A percentile compares a stretch with the other conserved stretches of the same genome.
phyloP scores from a whole-genome alignment of 37 sponge, comb jelly and placozoan genomes.

The Diacarnus erythraeanus region DNA sequence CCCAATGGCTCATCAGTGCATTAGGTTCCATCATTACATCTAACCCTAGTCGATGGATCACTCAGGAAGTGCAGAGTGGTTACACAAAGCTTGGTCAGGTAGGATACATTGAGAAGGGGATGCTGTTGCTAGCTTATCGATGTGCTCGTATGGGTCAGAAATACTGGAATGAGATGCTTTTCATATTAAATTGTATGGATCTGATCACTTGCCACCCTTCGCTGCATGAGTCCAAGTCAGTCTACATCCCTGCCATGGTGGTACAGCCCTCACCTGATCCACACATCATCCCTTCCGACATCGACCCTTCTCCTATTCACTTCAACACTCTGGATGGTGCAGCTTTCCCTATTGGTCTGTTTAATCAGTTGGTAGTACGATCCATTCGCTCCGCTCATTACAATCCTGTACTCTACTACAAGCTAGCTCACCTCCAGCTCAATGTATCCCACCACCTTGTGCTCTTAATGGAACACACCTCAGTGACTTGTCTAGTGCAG shows the following conservation, averaged over 20 bases:
- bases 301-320: slow-evolving; percentile 21
- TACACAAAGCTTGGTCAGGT: slow-evolving; percentile 25
- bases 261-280: slow-evolving; percentile 16
- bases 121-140: slow-evolving; percentile 50
- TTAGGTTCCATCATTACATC: slow-evolving; percentile 46
- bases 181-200: slow-evolving; percentile 61
- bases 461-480: slow-evolving; percentile 27
- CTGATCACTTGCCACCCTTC: slow-evolving; percentile 58
- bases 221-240: slow-evolving; percentile 18
- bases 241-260: slow-evolving; percentile 56
- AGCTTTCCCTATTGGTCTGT: slow-evolving; percentile 44
- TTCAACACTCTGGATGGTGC: not conserved
- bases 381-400: slow-evolving; percentile 44
- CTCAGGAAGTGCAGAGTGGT: slow-evolving; percentile 40
- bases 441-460: slow-evolving; percentile 47
- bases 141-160: slow-evolving; percentile 39
- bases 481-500: slow-evolving; percentile 42
- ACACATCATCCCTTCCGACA: slow-evolving; percentile 7
- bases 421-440: slow-evolving; percentile 45
- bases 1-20: slow-evolving; percentile 62
- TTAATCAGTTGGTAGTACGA: slow-evolving; percentile 53
- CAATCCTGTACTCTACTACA: slow-evolving; percentile 27
- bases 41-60: slow-evolving; percentile 33
- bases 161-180: slow-evolving; percentile 59
- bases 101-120: slow-evolving; percentile 33